Evolutionary conservation across 2,113 vertebrate species (phyloP).

Genomic region (Gambusia holbrooki): DNA sequence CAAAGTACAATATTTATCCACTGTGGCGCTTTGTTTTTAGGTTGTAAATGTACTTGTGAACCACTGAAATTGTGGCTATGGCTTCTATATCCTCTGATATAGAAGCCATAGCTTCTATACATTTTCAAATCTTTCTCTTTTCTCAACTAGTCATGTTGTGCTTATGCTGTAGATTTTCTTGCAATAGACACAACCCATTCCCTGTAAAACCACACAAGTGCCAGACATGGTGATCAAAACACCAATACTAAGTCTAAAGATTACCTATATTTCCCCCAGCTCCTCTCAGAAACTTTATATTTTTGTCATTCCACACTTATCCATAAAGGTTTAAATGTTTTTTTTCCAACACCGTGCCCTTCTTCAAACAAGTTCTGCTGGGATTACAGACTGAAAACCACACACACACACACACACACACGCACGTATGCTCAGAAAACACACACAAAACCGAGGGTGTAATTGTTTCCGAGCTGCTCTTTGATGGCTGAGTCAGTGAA

Average conservation of each 20-base stretch:
- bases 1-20: no score
- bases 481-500: constrained; percentile 73
- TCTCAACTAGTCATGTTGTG: no score
- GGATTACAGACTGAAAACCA: constrained; percentile 18
- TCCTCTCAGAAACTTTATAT: neutral
- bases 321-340: neutral
- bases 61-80: no score
- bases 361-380: neutral
- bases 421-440: constrained; percentile 26
- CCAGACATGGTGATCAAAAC: no score
- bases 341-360: neutral
- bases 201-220: neutral
- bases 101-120: no score
- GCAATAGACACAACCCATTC: neutral
- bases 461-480: constrained; percentile 68
- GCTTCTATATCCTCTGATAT: neutral
- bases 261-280: neutral
- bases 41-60: no score
- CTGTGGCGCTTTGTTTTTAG: no score
- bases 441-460: constrained; percentile 36
- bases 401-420: constrained; percentile 13
- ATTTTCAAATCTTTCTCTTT: neutral
- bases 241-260: no score
- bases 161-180: neutral
- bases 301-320: neutral